These are phyloP conservation scores for Varroa destructor DNA, from an alignment of 1,140 invertebrate species.

Conservation along the genomic window DNA sequence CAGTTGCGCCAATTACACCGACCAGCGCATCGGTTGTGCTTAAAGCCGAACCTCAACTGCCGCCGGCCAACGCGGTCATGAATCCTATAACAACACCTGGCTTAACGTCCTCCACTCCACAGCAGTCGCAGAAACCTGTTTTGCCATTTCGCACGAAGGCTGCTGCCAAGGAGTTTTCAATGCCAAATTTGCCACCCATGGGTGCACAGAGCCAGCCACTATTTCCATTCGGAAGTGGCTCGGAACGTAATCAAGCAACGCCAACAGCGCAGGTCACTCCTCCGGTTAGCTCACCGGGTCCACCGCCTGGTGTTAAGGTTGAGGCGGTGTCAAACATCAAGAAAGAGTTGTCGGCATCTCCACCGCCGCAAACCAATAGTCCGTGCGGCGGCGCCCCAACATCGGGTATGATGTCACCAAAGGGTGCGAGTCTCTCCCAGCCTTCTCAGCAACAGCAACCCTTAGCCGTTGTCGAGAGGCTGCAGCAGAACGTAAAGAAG, in stretches of 20 bases:
- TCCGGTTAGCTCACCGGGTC: conserved; percentile 10
- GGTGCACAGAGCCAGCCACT: conserved; percentile 27
- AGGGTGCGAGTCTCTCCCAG: conserved; percentile 12
- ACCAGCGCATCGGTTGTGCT: background rate
- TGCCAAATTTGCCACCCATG: conserved; percentile 31
- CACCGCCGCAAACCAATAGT: background rate
- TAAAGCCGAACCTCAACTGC: background rate
- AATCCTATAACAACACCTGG: conserved; percentile 7
- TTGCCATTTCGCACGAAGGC: conserved; percentile 40
- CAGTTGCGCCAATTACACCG: conserved; percentile 13
- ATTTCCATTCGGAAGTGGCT: conserved; percentile 29
- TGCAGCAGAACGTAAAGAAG: conserved; percentile 21
- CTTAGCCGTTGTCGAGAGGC: conserved; percentile 28
- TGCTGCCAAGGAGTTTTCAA: conserved; percentile 40
- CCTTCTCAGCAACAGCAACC: conserved; percentile 34
- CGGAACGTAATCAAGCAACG: conserved; percentile 31
- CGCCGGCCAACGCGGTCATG: conserved; percentile 1
- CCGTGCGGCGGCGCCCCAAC: background rate
- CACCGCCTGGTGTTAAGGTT: background rate
- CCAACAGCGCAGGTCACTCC: background rate
- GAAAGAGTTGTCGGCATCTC: background rate
- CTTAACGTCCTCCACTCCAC: conserved; percentile 21
- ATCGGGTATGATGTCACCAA: background rate
- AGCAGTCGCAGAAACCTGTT: conserved; percentile 30
- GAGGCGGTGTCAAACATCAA: background rate